These are phyloP conservation scores for Gambusia holbrooki DNA, from an alignment of 2,113 vertebrate genomes.

Conservation along the genomic window DNA sequence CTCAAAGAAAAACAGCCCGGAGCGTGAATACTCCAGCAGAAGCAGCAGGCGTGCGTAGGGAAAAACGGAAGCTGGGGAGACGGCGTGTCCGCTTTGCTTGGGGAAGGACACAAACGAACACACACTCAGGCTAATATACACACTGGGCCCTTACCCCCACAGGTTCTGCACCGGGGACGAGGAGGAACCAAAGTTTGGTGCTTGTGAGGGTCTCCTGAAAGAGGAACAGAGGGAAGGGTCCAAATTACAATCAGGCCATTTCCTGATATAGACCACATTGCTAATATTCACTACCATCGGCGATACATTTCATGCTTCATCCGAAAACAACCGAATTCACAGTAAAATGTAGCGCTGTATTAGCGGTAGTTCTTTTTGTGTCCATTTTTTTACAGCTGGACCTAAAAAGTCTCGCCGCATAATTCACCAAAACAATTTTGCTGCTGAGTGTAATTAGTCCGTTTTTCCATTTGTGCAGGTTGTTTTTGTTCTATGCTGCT, in stretches of 20 bases:
- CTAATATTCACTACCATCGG: neutral
- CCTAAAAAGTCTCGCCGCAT: too few species aligned
- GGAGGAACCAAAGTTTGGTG: slow-evolving; percentile 43
- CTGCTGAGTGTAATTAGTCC: too few species aligned
- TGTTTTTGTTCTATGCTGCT: neutral
- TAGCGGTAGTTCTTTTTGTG: too few species aligned
- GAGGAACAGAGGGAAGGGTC: slow-evolving; percentile 47
- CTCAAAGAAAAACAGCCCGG: slow-evolving; percentile 80
- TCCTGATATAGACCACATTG: too few species aligned
- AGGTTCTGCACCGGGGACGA: slow-evolving; percentile 22
- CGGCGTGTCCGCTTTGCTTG: slow-evolving; percentile 58
- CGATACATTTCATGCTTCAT: neutral
- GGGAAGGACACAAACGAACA: neutral
- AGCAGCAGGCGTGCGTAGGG: slow-evolving; percentile 64
- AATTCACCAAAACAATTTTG: too few species aligned
- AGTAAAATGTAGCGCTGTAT: neutral
- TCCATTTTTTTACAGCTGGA: too few species aligned
- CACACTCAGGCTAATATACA: slow-evolving; percentile 4
- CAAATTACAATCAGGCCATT: slow-evolving; percentile 30
- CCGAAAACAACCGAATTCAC: neutral
- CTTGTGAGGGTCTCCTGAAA: slow-evolving; percentile 14
- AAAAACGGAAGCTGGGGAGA: slow-evolving; percentile 76
- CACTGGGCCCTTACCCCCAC: slow-evolving; percentile 60
- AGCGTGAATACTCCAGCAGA: slow-evolving; percentile 78
- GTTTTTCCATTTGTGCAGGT: neutral